A percentile compares a stretch with the other conserved stretches of the same genome.
These are phyloP conservation scores for Plagiodera versicolora DNA, from an alignment of 2,888 invertebrate genomes.

Conservation along the genomic window DNA sequence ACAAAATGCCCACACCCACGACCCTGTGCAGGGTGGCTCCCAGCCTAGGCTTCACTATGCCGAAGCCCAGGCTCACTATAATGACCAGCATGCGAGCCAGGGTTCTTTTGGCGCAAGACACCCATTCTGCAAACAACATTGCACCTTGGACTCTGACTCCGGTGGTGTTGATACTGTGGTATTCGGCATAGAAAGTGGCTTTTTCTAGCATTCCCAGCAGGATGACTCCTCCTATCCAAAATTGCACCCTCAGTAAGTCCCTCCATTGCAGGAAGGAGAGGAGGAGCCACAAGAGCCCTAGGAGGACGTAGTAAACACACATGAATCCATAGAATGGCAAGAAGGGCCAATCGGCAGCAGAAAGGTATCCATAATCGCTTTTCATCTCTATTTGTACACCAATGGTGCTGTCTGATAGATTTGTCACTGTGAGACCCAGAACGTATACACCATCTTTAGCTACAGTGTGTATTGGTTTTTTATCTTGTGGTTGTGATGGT, in stretches of 20 bases:
- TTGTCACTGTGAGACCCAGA: constrained; percentile 58
- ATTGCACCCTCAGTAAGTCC: constrained; percentile 88
- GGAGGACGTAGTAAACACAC: constrained; percentile 84
- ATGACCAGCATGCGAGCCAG: constrained; percentile 92
- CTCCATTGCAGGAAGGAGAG: constrained; percentile 87
- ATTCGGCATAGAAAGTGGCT: constrained; percentile 90
- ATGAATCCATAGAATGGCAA: constrained; percentile 87
- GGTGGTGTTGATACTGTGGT: constrained; percentile 72
- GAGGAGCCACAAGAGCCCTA: constrained; percentile 79
- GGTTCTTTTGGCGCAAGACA: constrained; percentile 89
- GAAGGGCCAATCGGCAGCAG: constrained; percentile 87
- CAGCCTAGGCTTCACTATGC: constrained; percentile 90
- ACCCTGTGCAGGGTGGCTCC: constrained; percentile 89
- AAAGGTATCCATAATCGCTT: constrained; percentile 78
- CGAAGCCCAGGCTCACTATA: constrained; percentile 92
- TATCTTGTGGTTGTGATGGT: constrained; percentile 39
- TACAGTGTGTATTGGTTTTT: constrained; percentile 59
- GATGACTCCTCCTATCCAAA: constrained; percentile 94
- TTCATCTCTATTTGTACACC: constrained; percentile 72
- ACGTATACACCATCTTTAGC: constrained; percentile 74
- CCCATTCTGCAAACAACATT: constrained; percentile 84
- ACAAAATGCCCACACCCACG: constrained; percentile 79
- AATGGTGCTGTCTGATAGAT: constrained; percentile 58
- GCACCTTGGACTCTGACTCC: constrained; percentile 68
- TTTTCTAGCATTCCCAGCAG: constrained; percentile 84